These are phyloP conservation scores for Oreochromis spilurus DNA, from an alignment of 2,113 vertebrate genomes.

Conservation along the genomic window DNA sequence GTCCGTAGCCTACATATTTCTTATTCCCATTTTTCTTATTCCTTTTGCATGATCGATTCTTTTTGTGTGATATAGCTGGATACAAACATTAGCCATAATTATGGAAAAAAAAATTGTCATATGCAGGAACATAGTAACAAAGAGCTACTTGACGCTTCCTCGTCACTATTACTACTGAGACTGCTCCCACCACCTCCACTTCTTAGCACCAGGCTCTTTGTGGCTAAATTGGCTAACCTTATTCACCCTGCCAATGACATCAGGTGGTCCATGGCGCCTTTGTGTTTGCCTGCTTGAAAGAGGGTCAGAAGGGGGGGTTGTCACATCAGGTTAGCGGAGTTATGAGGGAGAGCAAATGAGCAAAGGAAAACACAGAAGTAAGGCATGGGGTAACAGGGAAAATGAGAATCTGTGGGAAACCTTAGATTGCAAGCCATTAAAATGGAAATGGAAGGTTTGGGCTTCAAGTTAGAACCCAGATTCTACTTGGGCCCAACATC, in stretches of 20 bases:
- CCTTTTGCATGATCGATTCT: slow-evolving; percentile 7
- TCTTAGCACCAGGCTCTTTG: slow-evolving; percentile 5
- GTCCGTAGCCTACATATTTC: background rate
- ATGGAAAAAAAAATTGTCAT: background rate
- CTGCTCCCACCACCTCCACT: background rate
- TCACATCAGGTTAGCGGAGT: slow-evolving; percentile 44
- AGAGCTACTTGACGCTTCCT: slow-evolving; percentile 15
- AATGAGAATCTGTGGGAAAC: background rate
- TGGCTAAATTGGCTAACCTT: slow-evolving; percentile 13
- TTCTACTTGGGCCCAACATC: background rate
- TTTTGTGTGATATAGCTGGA: slow-evolving; percentile 30
- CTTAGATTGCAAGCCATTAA: background rate
- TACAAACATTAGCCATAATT: slow-evolving; percentile 9
- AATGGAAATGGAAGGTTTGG: background rate
- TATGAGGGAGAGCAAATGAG: slow-evolving; percentile 4
- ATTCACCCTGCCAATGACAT: slow-evolving; percentile 46
- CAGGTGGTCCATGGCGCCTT: slow-evolving; percentile 40
- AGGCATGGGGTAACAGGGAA: background rate
- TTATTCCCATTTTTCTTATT: background rate
- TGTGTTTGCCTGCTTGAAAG: slow-evolving; percentile 41
- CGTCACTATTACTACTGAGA: background rate
- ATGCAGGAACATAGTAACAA: slow-evolving; percentile 49
- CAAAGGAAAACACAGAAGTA: slow-evolving; percentile 9
- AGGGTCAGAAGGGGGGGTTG: slow-evolving; percentile 12
- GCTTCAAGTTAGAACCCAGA: background rate